phyloP scores from a whole-genome alignment of 2,797 vertebrate species.

The Bufotes viridis region DNA sequence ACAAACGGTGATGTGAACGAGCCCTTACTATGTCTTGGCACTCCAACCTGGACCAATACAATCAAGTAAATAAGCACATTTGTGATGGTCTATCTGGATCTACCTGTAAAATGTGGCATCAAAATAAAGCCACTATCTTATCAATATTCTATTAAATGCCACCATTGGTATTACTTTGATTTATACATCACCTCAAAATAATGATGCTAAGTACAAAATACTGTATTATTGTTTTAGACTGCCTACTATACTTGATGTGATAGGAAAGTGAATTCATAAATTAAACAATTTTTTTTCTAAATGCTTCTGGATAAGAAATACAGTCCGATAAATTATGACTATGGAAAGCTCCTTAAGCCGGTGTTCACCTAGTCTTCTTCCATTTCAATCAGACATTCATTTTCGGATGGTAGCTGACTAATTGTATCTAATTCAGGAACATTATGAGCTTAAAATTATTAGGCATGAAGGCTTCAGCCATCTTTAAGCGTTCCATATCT shows the following conservation, averaged over 20 bases:
- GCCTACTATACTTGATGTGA: background rate
- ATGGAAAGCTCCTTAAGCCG: background rate
- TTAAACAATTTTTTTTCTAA: background rate
- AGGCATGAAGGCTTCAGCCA: background rate
- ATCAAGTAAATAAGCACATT: no score
- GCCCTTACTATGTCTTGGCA: no score
- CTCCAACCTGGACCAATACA: no score
- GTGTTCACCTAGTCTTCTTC: background rate
- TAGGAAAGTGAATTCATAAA: background rate
- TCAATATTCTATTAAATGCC: no score
- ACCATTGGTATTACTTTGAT: no score
- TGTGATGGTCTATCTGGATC: no score
- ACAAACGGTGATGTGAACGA: no score
- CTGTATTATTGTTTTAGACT: background rate
- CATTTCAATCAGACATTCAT: background rate
- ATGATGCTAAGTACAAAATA: no score
- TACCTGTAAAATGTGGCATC: no score
- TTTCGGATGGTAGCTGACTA: background rate
- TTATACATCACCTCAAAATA: no score
- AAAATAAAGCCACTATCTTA: no score
- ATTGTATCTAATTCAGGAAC: conserved; percentile 2
- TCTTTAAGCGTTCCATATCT: background rate
- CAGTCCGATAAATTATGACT: background rate
- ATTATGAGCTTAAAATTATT: background rate
- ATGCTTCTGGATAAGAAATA: background rate